These are phyloP conservation scores for Syngnathus scovelli DNA, from an alignment of 2,113 vertebrate species.

Conservation along the genomic window DNA sequence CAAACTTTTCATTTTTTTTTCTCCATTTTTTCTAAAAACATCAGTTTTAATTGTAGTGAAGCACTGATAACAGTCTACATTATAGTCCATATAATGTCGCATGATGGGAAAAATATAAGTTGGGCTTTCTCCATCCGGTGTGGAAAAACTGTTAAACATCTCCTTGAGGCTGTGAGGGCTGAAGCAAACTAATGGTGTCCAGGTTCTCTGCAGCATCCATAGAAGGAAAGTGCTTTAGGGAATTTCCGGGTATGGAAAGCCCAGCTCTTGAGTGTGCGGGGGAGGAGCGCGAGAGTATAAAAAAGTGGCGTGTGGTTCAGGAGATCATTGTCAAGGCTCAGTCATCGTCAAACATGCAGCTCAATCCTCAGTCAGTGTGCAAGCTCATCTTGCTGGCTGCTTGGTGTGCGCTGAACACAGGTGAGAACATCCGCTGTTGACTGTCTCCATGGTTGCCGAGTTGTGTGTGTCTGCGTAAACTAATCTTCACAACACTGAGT, in stretches of 20 bases:
- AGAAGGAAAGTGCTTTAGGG: slow-evolving; percentile 36
- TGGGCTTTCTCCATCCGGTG: neutral
- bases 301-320: slow-evolving; percentile 26
- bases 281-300: slow-evolving; percentile 53
- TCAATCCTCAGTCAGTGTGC: slow-evolving; percentile 18
- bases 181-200: neutral
- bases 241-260: slow-evolving; percentile 60
- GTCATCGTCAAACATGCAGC: slow-evolving; percentile 46
- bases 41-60: neutral
- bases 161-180: slow-evolving; percentile 1
- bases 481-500: slow-evolving; percentile 14
- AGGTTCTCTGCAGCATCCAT: slow-evolving; percentile 7
- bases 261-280: slow-evolving; percentile 21
- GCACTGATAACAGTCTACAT: neutral
- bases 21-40: neutral
- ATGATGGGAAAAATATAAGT: neutral
- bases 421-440: slow-evolving; percentile 32
- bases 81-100: neutral
- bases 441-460: slow-evolving; percentile 1
- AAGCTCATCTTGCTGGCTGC: slow-evolving; percentile 38
- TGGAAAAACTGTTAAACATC: slow-evolving; percentile 2
- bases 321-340: slow-evolving; percentile 25
- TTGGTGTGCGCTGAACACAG: slow-evolving; percentile 48
- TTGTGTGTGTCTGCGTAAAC: neutral
- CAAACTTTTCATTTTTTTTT: neutral